Evolutionary conservation across 2,888 invertebrate species (phyloP), one percentile per base, ranked within the genome.

Genomic region (Dorcus parallelipipedus): DNA sequence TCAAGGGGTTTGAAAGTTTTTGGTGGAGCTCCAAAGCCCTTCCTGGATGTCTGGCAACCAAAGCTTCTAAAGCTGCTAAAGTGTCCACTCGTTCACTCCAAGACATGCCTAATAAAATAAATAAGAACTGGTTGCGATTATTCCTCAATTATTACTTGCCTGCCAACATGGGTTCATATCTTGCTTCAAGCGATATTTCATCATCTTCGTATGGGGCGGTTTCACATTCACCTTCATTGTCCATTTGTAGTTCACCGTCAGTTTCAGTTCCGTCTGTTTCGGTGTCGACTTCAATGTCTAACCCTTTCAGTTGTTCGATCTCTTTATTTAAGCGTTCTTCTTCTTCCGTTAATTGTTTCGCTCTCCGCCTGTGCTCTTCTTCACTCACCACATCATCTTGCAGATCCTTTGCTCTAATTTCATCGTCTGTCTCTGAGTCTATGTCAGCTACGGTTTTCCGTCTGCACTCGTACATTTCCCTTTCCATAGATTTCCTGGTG

Each of bases 21-120:
- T 95, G 95, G 77, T 97, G 97, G 47, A 97, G 82, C 67, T 96
- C 93, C 59, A 94, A 86, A 0, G 95, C 95, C 54, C 96, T 84
- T 20, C 95, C 97, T 0, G 97, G 97, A 75, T 94, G 92, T n/a
- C 96, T 84, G 0, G 90, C 89, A 0, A 90, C 91, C 23, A 92
- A 78, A 0, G 88, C 91, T 67, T 91, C 88, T 10, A 93, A 73
- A 2, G 88, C 90, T 1, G 90, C 90, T 67, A 91, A 77, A 6
- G 88, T 89, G 66, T 93, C 92, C 58, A 93, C 87, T 10, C 94
- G 81, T 66, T 95, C 95, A 0, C 91, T 91, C 90, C 92, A 92
- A 2, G 90, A 87, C 87, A 93, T 89, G 43, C 81, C 83, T 73
- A 56, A 38, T 59, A 67, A 54, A 39, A 62, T 58, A 58, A 49